A percentile compares a stretch with the other conserved stretches of the same genome.
phyloP scores from a whole-genome alignment of 2,113 vertebrate genomes.

The Parotia lawesii region DNA sequence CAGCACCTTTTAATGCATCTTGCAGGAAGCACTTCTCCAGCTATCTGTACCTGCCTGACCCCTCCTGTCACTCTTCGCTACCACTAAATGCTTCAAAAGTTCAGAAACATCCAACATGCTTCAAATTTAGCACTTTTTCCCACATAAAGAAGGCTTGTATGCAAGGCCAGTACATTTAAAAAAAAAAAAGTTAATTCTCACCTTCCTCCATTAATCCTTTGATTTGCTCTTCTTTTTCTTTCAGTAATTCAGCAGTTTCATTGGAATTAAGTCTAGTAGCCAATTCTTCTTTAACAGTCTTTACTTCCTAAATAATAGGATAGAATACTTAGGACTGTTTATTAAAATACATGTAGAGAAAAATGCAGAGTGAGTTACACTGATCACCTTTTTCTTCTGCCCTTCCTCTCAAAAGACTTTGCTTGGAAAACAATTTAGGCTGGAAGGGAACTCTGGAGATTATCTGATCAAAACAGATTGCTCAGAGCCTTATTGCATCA shows the following conservation, averaged over 20 bases:
- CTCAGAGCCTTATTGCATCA: background rate
- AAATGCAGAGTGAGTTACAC: background rate
- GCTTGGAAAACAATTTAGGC: background rate
- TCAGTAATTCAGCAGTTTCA: slow-evolving; percentile 90
- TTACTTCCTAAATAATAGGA: slow-evolving; percentile 83
- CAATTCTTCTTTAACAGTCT: slow-evolving; percentile 88
- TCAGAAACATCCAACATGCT: background rate
- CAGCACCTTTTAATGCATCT: background rate
- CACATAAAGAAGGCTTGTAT: background rate
- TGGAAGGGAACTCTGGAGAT: background rate
- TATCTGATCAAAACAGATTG: background rate
- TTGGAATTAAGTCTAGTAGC: slow-evolving; percentile 86
- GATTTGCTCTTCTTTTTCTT: slow-evolving; percentile 97
- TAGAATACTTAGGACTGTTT: background rate
- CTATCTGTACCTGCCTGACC: background rate
- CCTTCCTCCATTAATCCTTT: slow-evolving; percentile 95
- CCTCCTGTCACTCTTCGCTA: background rate
- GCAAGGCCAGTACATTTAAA: background rate
- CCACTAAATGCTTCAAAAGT: background rate
- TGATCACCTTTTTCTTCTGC: background rate
- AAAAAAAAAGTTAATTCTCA: slow-evolving; percentile 17
- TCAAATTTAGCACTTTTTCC: background rate
- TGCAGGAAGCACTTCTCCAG: background rate
- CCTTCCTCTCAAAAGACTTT: background rate
- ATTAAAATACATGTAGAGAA: background rate